phyloP scores from a whole-genome alignment of 1,140 invertebrate species.

The Leptopilina boulardi region DNA sequence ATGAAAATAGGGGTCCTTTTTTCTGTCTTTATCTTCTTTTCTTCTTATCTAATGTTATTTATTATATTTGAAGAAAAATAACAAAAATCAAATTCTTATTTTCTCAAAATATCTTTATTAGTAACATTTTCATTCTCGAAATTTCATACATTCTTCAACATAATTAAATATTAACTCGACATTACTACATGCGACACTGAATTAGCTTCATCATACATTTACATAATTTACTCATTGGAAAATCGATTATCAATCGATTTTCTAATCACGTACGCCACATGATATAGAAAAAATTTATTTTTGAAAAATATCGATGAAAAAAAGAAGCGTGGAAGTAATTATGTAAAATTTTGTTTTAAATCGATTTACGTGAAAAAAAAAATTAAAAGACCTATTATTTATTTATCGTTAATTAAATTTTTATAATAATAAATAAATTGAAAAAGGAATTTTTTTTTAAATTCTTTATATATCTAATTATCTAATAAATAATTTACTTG shows the following conservation, averaged over 20 bases:
- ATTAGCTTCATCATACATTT: conserved; percentile 13
- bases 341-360: too few relatives aligned
- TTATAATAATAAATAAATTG: too few relatives aligned
- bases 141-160: background rate
- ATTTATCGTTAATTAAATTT: too few relatives aligned
- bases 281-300: background rate
- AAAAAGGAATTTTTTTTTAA: too few relatives aligned
- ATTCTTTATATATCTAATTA: too few relatives aligned
- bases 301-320: background rate
- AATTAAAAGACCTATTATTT: too few relatives aligned
- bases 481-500: too few relatives aligned
- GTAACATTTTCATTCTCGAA: conserved; percentile 18
- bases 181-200: background rate
- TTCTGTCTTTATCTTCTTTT: too few relatives aligned
- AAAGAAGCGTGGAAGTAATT: background rate
- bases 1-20: too few relatives aligned
- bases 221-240: conserved; percentile 1
- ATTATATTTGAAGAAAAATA: background rate
- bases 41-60: too few relatives aligned
- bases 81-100: background rate
- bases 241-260: background rate
- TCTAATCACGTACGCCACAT: background rate
- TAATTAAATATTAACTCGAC: conserved; percentile 1
- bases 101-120: conserved; percentile 18
- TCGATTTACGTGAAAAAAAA: too few relatives aligned